These are phyloP conservation scores for Drosophila percnosoma DNA, from an alignment of 2,888 invertebrate genomes.

Conservation along the genomic window DNA sequence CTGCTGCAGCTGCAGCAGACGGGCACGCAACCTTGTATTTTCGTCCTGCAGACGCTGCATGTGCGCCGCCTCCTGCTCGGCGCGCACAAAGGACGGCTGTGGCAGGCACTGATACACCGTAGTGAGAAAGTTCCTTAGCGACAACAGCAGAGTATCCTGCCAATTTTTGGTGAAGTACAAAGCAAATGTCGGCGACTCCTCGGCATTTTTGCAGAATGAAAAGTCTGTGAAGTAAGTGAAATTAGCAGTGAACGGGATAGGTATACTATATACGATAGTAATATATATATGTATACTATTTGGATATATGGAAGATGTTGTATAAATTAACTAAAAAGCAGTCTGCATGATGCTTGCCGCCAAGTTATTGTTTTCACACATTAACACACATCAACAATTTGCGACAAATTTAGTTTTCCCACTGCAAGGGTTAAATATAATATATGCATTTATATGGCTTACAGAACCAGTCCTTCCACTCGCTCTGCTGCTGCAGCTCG, in stretches of 20 bases:
- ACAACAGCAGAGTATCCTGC: conserved; percentile 96
- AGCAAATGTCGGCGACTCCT: conserved; percentile 94
- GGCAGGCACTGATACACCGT: conserved; percentile 95
- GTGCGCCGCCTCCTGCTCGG: conserved; percentile 93
- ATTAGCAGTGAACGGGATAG: background rate
- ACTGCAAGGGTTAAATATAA: background rate
- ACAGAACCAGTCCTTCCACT: conserved; percentile 99
- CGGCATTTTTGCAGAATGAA: conserved; percentile 95
- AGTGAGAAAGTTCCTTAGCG: conserved; percentile 96
- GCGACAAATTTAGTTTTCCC: background rate
- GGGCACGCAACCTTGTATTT: conserved; percentile 89
- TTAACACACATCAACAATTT: background rate
- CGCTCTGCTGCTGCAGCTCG: conserved; percentile 94
- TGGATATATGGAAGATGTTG: background rate
- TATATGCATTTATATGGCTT: conserved; percentile 82
- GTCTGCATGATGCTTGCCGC: background rate
- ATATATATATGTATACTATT: background rate
- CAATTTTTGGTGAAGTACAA: conserved; percentile 96
- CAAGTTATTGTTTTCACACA: background rate
- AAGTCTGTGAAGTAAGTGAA: conserved; percentile 88
- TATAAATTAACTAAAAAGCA: background rate
- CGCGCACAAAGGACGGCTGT: conserved; percentile 93
- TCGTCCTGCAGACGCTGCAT: conserved; percentile 94
- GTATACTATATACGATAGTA: background rate
- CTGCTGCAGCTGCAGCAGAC: conserved; percentile 76